A percentile compares a stretch with the other conserved stretches of the same genome.
Conservation (phyloP, 2,113 vertebrate genomes). For the Orcinus orca region DNA sequence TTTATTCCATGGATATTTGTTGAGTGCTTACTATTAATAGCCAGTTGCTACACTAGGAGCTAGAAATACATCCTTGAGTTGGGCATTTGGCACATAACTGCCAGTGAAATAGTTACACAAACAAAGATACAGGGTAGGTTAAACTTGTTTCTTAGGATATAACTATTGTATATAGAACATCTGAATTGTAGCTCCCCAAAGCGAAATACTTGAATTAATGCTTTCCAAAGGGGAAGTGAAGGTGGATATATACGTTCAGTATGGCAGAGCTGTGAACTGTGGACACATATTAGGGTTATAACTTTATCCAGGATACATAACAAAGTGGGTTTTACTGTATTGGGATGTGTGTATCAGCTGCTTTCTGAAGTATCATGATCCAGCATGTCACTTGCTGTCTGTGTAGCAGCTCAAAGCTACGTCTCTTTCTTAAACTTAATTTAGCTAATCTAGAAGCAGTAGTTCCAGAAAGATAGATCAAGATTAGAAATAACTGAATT, state of each 20-base stretch:
- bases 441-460: background rate
- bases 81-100: background rate
- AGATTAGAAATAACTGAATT: background rate
- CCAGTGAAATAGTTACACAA: background rate
- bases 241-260: background rate
- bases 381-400: background rate
- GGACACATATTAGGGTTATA: background rate
- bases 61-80: background rate
- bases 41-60: background rate
- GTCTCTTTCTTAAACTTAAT: constrained; percentile 4
- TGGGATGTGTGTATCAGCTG: background rate
- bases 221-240: constrained; percentile 54
- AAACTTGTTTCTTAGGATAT: background rate
- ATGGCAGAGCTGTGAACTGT: constrained; percentile 17
- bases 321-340: background rate
- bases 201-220: background rate
- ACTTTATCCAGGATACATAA: background rate
- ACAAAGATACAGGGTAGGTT: background rate
- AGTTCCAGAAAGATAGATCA: background rate
- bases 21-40: background rate
- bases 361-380: background rate
- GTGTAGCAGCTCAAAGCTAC: background rate
- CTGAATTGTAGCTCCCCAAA: background rate
- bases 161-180: background rate
- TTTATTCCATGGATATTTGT: background rate